Evolutionary conservation across 2,888 invertebrate genomes (phyloP), one percentile per base, ranked within the genome.

Genomic region (Vesta saturnalis): DNA sequence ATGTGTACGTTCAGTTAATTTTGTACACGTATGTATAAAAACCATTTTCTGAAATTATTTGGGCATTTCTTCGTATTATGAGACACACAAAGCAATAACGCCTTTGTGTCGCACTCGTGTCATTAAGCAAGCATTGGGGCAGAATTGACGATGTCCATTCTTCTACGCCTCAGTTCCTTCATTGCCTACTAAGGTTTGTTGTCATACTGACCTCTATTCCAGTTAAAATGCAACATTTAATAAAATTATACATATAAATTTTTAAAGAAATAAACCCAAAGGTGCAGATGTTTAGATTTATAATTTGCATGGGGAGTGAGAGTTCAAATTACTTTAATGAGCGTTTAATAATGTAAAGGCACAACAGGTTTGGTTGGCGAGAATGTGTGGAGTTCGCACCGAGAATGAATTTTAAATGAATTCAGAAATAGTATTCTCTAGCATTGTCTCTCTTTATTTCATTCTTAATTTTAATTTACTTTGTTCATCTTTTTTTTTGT

Each of bases 111-210:
- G 80, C 80, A 73, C 75, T 73, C 79, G 79, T 77, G 76, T 81
- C 82, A 82, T 83, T 82, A 82, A 80, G 78, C 78, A 77, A 78
- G 80, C 80, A 81, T 76, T 77, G 78, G 79, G 76, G 73, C 75
- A 81, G 81, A 82, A 82, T 77, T 77, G 80, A 80, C 79, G 80
- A 80, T 79, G 80, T 77, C 79, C 80, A 81, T 81, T 81, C 81
- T 81, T 81, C 79, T 80, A 76, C 81, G 78, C 77, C 77, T 78
- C 79, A 60, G 49, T 66, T 30, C 64, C 22, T 68, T 35, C 46
- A 57, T 64, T 55, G 64, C 68, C 64, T 68, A 60, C 56, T 68
- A 68, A 68, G 60, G 64, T 68, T 68, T 68, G 68, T 64, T 64
- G 68, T 64, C 68, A 60, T 64, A 68, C 68, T 68, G 68, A 68